Evolutionary conservation across 2,113 vertebrate species (phyloP).

Genomic region (Alouatta palliata): DNA sequence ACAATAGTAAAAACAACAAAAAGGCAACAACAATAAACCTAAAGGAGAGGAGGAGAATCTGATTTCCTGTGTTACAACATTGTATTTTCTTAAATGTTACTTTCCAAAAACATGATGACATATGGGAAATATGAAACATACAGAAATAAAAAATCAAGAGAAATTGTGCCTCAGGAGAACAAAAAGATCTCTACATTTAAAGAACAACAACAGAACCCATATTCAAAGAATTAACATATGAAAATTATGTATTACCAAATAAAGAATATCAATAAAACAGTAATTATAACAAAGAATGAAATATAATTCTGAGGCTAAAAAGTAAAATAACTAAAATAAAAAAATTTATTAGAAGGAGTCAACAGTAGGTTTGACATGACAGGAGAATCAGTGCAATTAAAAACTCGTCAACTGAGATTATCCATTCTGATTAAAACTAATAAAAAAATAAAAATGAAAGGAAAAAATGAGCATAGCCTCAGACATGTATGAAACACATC

Average conservation of each 20-base stretch:
- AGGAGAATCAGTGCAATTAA: not conserved
- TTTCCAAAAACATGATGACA: not conserved
- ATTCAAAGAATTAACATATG: not conserved
- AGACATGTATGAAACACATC: too few relatives aligned
- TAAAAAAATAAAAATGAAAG: not conserved
- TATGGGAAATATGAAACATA: not conserved
- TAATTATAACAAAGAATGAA: not conserved
- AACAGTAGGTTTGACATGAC: not conserved
- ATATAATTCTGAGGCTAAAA: not conserved
- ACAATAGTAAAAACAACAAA: not conserved
- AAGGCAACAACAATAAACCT: not conserved
- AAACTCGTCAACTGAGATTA: not conserved
- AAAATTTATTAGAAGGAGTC: not conserved
- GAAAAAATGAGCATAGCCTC: not conserved
- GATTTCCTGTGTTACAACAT: not conserved
- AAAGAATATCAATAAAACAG: not conserved
- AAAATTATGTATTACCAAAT: not conserved
- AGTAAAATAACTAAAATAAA: not conserved
- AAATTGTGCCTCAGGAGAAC: not conserved
- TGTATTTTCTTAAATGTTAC: not conserved
- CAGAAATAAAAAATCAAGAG: not conserved
- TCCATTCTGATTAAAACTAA: not conserved
- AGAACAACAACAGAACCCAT: not conserved
- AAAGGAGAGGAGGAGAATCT: not conserved
- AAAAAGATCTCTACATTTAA: not conserved